Base-by-base conservation (phyloP, 2,888 invertebrate genomes). In the Ellobium chinense region DNA sequence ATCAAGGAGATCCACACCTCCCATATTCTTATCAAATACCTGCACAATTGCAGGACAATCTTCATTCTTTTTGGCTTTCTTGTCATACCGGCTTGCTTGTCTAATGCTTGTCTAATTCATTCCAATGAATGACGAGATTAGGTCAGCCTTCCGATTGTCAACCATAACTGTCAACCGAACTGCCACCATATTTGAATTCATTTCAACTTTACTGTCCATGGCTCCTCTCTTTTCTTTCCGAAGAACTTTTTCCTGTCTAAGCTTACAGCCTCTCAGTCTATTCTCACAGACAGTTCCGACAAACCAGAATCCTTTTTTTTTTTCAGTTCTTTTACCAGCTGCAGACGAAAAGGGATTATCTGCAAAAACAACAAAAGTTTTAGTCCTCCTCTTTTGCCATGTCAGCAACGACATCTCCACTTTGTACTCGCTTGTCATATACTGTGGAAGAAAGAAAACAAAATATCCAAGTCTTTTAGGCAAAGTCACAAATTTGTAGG, bases 91-190 rank as follows among this genome's bases (percentile, higher is more conserved):
- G 31, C 60, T 74, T 9, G 39, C 65, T n/a, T 27, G 18, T 27
- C 4, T 27, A 7, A 60, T 27, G 14, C 83, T 84, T 31, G 56
- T 27, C 21, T 83, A 84, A 29, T 85, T 80, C 36, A 63, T 46
- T 27, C 82, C 83, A 66, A 82, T 70, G 54, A 46, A 84, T 5
- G 82, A 83, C 3, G 86, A 86, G 7, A 84, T 18, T 12, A 82
- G 31, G 72, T 80, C 79, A 2, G 84, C 85, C 37, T 77, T n/a
- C 75, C 80, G 78, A 37, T 85, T 87, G 78, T 84, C 85, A 78
- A 75, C 83, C n/a, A n/a, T n/a, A n/a, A n/a, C n/a, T n/a, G n/a
- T n/a, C 86, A 84, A 86, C 24, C 85, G 56, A 18, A 86, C 78
- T n/a, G 80, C 81, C 0, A 81, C 54, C 5, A 81, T 24, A n/a